These are phyloP conservation scores for Mystacides longicornis DNA, from an alignment of 2,888 invertebrate genomes.

Conservation along the genomic window DNA sequence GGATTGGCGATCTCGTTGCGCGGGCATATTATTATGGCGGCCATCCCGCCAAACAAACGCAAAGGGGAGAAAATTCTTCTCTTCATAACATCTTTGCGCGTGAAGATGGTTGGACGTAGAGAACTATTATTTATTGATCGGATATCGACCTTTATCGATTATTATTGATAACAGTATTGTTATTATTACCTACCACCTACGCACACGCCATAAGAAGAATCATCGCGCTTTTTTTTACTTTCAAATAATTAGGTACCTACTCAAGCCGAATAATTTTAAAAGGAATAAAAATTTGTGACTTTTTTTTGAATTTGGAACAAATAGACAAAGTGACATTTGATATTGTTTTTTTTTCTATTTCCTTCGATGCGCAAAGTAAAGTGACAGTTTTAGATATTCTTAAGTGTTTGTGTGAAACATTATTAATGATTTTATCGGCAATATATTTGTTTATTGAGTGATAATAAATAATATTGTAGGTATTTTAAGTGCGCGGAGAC, in stretches of 20 bases:
- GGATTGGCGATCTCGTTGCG: conserved; percentile 11
- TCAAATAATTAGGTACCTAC: background rate
- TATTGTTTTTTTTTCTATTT: background rate
- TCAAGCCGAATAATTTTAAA: background rate
- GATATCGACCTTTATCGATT: conserved; percentile 18
- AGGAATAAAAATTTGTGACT: no score
- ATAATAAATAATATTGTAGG: no score
- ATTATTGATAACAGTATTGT: conserved; percentile 7
- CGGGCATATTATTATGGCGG: conserved; percentile 8
- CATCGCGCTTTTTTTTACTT: background rate
- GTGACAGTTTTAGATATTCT: background rate
- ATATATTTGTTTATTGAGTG: no score
- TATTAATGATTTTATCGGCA: no score
- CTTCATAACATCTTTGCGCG: conserved; percentile 23
- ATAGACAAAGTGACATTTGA: background rate
- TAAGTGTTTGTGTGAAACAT: background rate
- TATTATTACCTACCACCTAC: background rate
- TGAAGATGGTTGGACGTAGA: conserved; percentile 20
- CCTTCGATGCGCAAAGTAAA: background rate
- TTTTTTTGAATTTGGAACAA: background rate
- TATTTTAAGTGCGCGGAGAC: no score
- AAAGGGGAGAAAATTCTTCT: conserved; percentile 18
- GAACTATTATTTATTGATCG: conserved; percentile 8
- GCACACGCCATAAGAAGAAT: conserved; percentile 1
- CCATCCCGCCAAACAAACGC: conserved; percentile 16